Percentiles rank a stretch among this genome's conserved stretches.
Evolutionary conservation across 1,140 invertebrate species (phyloP).

Genomic region (Scaptodrosophila lebanonensis): DNA sequence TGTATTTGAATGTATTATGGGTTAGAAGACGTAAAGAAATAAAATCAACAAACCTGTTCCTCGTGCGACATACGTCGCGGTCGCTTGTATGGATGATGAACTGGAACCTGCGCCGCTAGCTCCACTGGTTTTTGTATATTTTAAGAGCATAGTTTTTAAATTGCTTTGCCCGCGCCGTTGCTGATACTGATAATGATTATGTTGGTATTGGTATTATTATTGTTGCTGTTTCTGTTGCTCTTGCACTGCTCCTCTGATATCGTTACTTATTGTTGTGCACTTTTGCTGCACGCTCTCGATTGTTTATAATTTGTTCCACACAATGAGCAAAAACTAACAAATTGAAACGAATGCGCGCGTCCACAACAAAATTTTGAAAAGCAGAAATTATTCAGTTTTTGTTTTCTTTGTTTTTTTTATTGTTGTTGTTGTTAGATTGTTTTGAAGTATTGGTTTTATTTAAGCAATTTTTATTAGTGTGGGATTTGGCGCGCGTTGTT

Average conservation of each 20-base stretch:
- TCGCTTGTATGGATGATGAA: slow-evolving; percentile 51
- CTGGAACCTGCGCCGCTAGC: slow-evolving; percentile 50
- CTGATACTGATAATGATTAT: slow-evolving; percentile 12
- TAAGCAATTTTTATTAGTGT: no score
- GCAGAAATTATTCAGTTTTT: no score
- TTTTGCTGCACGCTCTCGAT: no score
- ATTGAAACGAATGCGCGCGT: no score
- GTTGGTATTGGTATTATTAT: slow-evolving; percentile 2
- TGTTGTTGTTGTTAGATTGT: no score
- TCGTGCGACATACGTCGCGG: slow-evolving; percentile 56
- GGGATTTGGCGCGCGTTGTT: no score
- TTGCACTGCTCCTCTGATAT: slow-evolving; percentile 3
- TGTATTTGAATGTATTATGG: not conserved
- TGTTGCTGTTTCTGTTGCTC: slow-evolving; percentile 8
- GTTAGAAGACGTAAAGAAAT: slow-evolving; percentile 2
- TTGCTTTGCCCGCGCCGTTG: slow-evolving; percentile 1
- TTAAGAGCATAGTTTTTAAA: slow-evolving; percentile 37
- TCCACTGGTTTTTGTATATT: slow-evolving; percentile 55
- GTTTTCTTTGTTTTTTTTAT: no score
- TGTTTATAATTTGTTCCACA: no score
- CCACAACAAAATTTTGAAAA: no score
- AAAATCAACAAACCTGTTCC: slow-evolving; percentile 60
- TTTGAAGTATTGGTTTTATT: no score
- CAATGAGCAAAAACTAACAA: no score
- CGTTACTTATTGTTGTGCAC: no score